Conservation (phyloP, 2,888 invertebrate species). For the Thymelicus sylvestris region DNA sequence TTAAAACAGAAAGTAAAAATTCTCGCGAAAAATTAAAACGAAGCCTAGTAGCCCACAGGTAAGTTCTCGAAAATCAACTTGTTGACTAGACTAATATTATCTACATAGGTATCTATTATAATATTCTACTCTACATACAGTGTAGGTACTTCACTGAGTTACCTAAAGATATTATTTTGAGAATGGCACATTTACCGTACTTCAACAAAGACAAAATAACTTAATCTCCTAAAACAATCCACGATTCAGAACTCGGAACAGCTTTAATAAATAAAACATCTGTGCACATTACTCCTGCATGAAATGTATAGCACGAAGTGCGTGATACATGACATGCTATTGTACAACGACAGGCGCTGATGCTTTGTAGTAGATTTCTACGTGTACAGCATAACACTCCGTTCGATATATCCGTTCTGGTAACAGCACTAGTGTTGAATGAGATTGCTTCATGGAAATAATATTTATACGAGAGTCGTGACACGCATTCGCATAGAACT, state of each 20-base stretch:
- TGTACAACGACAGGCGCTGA: slow-evolving; percentile 20
- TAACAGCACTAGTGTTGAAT: neutral
- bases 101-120: no score
- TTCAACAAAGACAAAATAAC: neutral
- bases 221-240: neutral
- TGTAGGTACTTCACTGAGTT: no score
- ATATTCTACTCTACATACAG: no score
- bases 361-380: slow-evolving; percentile 8
- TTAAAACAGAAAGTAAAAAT: no score
- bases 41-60: no score
- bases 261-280: slow-evolving; percentile 3
- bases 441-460: neutral
- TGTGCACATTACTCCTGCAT: slow-evolving; percentile 1
- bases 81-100: no score
- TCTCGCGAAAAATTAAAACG: no score
- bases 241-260: slow-evolving; percentile 2
- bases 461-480: neutral
- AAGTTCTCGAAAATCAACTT: no score
- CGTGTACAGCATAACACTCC: slow-evolving; percentile 3
- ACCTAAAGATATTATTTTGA: no score
- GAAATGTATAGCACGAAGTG: neutral
- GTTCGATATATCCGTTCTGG: neutral
- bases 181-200: no score
- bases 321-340: slow-evolving; percentile 17
- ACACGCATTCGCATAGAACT: neutral